Conservation (phyloP, 2,113 vertebrate species). For the Dermatemys mawii region DNA sequence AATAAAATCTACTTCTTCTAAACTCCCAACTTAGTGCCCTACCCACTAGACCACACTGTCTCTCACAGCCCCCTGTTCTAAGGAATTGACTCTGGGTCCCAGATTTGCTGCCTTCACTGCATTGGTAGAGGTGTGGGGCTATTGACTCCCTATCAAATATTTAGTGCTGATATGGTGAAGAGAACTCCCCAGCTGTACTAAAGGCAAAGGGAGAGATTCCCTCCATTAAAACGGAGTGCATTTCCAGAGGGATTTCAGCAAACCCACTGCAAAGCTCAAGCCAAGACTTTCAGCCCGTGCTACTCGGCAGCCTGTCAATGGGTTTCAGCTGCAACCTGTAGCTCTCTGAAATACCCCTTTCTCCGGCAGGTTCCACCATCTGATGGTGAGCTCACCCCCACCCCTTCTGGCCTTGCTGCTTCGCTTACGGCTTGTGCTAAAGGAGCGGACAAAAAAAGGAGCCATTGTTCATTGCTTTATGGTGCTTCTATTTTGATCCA, state of each 20-base stretch:
- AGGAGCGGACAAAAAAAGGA: rapidly evolving
- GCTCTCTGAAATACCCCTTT: neutral
- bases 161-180: neutral
- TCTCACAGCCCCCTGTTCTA: neutral
- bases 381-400: neutral
- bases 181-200: neutral
- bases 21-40: neutral
- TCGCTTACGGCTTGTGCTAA: rapidly evolving
- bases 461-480: neutral
- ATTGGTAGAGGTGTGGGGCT: neutral
- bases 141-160: neutral
- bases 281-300: neutral
- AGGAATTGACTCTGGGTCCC: rapidly evolving
- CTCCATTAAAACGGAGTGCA: neutral
- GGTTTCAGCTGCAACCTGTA: neutral
- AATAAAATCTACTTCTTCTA: neutral
- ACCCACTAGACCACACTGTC: neutral
- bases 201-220: neutral
- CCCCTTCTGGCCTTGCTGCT: neutral
- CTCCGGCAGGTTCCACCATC: neutral
- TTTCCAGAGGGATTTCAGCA: neutral
- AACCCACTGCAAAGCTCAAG: neutral
- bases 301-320: rapidly evolving
- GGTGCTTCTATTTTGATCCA: rapidly evolving
- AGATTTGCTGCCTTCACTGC: neutral